Evolutionary conservation across 1,140 invertebrate species (phyloP), one percentile per base, ranked within the genome.

Genomic region (Drosophila pseudoananassae): DNA sequence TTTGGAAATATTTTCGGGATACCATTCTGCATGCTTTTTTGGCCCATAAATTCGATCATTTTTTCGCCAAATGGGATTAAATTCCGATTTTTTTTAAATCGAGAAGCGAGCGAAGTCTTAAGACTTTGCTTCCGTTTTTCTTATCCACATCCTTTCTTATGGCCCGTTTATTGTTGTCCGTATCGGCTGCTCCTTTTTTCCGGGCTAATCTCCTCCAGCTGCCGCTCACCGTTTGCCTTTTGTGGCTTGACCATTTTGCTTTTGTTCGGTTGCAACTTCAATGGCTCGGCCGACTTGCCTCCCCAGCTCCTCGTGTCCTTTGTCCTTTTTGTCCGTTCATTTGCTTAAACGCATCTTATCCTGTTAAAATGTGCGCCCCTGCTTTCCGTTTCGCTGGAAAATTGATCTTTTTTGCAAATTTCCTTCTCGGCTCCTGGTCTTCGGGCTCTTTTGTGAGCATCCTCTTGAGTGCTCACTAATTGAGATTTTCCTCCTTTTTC

Each of bases 361-460:
- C 79, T 82, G 79, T 82, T 83, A 82, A 82, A 82, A 72, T 78
- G 73, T 57, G 53, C 79, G 43, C 68, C 15, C 20, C 31, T 33
- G 58, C 36, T 56, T 70, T 70, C 50, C 72, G 17, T 56, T 71
- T 76, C 63, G 55, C 79, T 40, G 81, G 74, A 82, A 81, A 83
- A 82, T 82, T 82, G 79, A 82, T 83, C 79, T 68, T 68, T 74
- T 82, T 74, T 82, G 79, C 79, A 74, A 82, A 83, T 83, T 82
- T 82, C 68, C 78, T 47, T 33, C 76, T 43, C 43, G 53, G 53
- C 59, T 82, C 47, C 68, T 66, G 60, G 60, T 55, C 52, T 75
- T 43, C 9, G 72, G 59, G 59, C 33, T 65, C 63, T 51, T 64
- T 66, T 46, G 15, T 10, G 15, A 7, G 57, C 25, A 64, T 33